Evolutionary conservation across 2,113 vertebrate genomes (phyloP), one percentile per base, ranked within the genome.

Genomic region (Leptobrachium leishanense): DNA sequence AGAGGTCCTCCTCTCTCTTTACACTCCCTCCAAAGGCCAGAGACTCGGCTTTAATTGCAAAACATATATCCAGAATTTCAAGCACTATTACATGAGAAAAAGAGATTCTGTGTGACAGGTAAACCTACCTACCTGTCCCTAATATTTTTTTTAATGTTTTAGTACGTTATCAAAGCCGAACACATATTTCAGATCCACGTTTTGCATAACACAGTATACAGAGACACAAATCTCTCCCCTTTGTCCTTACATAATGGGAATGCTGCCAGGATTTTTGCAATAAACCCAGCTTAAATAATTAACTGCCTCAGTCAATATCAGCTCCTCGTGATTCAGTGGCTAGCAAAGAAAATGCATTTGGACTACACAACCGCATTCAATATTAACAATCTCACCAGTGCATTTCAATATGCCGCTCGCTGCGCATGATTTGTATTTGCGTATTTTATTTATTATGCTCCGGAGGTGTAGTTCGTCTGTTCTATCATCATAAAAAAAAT

Each of bases 261-360:
- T 7, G 6, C 43, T 9, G 68, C 68, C 68, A 70, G 50, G 68
- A 31, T 15, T 65, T 70, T 70, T 70, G 68, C 43, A 70, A 70
- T 70, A 70, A 70, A 44, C 68, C 43, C n/a, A 70, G 68, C 68
- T 50, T 70, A 70, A 70, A 70, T 70, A 70, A 70, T 70, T 70
- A 70, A 70, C 44, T 70, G 68, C 43, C 43, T 31, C 13, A 70
- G 43, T 70, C 68, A 50, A 70, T 70, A 70, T n/a, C 13, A 46
- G 10, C 68, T 46, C 15, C 68, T 46, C 15, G 31, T 7, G 43
- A 70, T 70, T n/a, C 68, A 70, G 68, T 70, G 68, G 68, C 68
- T 43, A 70, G n/a, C 15, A 70, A 70, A n/a, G 2, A 50, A 15
- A 15, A 43, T 50, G 68, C 68, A n/a, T 43, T 50, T 41, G 68